Conservation (phyloP, 2,888 invertebrate species). For the Ecdyonurus torrentis region DNA sequence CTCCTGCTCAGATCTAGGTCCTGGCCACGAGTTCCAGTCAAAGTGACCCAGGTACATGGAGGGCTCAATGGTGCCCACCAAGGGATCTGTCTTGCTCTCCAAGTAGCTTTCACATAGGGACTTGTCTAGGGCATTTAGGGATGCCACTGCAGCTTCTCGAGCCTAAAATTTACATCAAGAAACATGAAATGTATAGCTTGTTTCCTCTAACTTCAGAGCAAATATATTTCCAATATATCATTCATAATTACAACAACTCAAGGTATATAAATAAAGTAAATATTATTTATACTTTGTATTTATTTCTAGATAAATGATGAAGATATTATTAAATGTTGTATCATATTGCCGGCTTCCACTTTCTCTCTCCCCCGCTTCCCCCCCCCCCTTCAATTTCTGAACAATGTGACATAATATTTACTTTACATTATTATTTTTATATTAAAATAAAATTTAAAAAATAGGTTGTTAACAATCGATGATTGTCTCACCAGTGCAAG, state of each 20-base stretch:
- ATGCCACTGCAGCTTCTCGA: neutral
- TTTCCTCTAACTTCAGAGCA: too few relatives aligned
- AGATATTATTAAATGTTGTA: too few relatives aligned
- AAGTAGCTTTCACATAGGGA: conserved; percentile 32
- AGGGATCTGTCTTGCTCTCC: conserved; percentile 82
- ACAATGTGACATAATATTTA: too few relatives aligned
- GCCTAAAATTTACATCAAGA: neutral
- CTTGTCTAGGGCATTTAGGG: neutral
- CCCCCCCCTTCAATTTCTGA: too few relatives aligned
- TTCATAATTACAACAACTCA: neutral
- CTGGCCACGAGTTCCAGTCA: conserved; percentile 53
- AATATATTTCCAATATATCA: too few relatives aligned
- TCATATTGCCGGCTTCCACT: too few relatives aligned
- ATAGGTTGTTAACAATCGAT: too few relatives aligned
- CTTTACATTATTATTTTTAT: too few relatives aligned
- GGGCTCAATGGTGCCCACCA: conserved; percentile 91
- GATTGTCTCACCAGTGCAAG: neutral
- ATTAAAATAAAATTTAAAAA: too few relatives aligned
- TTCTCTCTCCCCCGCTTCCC: too few relatives aligned
- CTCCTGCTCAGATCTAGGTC: conserved; percentile 31
- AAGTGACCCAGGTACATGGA: conserved; percentile 88
- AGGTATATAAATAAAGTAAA: neutral
- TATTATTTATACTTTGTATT: neutral
- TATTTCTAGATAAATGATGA: too few relatives aligned
- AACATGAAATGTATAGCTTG: too few relatives aligned